Percentiles rank a stretch among this genome's conserved stretches.
Evolutionary conservation across 2,888 invertebrate genomes (phyloP).

Genomic region (Dynastes tityus): DNA sequence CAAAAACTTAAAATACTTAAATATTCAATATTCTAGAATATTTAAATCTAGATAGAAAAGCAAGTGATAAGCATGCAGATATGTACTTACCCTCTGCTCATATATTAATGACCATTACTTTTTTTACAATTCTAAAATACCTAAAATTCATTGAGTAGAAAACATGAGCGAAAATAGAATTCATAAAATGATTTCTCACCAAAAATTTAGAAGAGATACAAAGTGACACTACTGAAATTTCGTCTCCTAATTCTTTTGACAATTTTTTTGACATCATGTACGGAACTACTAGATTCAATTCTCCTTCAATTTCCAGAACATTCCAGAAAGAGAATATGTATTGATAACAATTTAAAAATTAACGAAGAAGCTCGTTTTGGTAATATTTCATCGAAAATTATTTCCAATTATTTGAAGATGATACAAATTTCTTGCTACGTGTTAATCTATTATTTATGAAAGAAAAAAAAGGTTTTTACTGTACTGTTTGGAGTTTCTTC

Average conservation of each 20-base stretch:
- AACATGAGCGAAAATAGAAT: not conserved
- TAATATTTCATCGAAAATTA: too few species aligned
- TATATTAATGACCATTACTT: not conserved
- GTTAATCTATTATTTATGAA: too few species aligned
- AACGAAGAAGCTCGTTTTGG: not conserved
- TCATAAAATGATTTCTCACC: not conserved
- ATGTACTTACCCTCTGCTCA: conserved; percentile 2
- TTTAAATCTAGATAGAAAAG: not conserved
- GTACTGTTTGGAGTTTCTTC: too few species aligned
- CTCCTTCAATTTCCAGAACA: not conserved
- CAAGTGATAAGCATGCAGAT: not conserved
- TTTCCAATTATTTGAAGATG: too few species aligned
- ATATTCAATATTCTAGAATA: too few species aligned
- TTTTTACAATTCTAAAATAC: conserved; percentile 27
- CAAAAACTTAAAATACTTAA: too few species aligned
- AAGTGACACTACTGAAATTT: conserved; percentile 30
- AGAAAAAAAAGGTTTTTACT: too few species aligned
- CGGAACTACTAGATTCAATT: conserved; percentile 14
- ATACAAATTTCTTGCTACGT: too few species aligned
- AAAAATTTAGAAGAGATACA: conserved; percentile 23
- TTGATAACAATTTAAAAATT: not conserved
- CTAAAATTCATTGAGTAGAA: not conserved
- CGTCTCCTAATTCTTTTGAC: conserved; percentile 2
- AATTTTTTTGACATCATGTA: not conserved
- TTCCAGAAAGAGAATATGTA: not conserved